phyloP scores from a whole-genome alignment of 1,140 invertebrate genomes.

The Seison nebaliae region DNA sequence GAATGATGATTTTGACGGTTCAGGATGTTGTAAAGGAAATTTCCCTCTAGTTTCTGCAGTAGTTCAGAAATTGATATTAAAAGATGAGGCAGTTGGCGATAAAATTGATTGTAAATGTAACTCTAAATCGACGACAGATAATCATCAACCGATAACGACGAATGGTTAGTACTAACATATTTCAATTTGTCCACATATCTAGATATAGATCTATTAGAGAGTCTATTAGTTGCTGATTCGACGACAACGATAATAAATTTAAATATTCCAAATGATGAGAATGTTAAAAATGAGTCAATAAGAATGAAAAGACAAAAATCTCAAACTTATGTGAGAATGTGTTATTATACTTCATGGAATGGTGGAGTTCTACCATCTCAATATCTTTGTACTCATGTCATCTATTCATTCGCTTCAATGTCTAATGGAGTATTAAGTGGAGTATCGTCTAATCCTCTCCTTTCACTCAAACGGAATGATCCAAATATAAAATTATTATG shows the following conservation, averaged over 20 bases:
- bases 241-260: too few species aligned
- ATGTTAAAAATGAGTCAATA: too few species aligned
- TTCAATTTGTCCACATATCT: too few species aligned
- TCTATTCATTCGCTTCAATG: slow-evolving; percentile 72
- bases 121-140: too few species aligned
- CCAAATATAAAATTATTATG: slow-evolving; percentile 64
- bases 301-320: slow-evolving; percentile 58
- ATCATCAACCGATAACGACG: too few species aligned
- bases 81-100: too few species aligned
- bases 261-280: too few species aligned
- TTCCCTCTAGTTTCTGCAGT: slow-evolving; percentile 67
- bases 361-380: slow-evolving; percentile 37
- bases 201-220: too few species aligned
- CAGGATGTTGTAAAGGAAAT: slow-evolving; percentile 47
- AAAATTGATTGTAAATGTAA: too few species aligned
- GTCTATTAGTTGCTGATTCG: too few species aligned
- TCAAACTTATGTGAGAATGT: slow-evolving; percentile 58
- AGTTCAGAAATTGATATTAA: too few species aligned
- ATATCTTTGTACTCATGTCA: slow-evolving; percentile 69
- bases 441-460: slow-evolving; percentile 19
- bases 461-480: slow-evolving; percentile 65
- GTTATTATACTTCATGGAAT: slow-evolving; percentile 25
- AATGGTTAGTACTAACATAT: too few species aligned
- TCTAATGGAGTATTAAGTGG: slow-evolving; percentile 50
- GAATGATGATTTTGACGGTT: slow-evolving; percentile 17